Conservation (phyloP, 1,140 invertebrate species). For the Mycetomoellerius zeteki region DNA sequence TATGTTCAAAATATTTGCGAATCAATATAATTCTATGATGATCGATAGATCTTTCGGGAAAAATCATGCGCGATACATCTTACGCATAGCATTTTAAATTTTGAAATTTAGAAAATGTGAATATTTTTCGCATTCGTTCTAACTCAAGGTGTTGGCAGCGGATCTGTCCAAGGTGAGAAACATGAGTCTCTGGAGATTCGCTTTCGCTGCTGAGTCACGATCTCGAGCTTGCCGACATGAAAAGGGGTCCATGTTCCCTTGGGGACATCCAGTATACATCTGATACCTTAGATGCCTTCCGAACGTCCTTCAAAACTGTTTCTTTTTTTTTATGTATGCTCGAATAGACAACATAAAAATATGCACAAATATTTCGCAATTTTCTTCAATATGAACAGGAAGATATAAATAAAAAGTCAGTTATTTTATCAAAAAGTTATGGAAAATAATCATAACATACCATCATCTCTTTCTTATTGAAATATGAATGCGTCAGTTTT, state of each 20-base stretch:
- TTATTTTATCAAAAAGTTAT: not conserved
- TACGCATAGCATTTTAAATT: slow-evolving; percentile 17
- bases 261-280: slow-evolving; percentile 69
- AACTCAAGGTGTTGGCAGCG: slow-evolving; percentile 74
- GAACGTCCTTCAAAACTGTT: slow-evolving; percentile 52
- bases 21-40: not conserved
- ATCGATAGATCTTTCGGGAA: slow-evolving; percentile 45
- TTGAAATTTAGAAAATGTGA: slow-evolving; percentile 48
- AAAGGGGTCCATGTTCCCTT: slow-evolving; percentile 72
- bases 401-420: not conserved
- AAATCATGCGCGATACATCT: slow-evolving; percentile 27
- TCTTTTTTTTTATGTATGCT: slow-evolving; percentile 6
- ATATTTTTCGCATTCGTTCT: slow-evolving; percentile 69
- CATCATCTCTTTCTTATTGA: not conserved
- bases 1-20: slow-evolving; percentile 69
- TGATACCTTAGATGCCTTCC: slow-evolving; percentile 59
- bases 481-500: not conserved
- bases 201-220: slow-evolving; percentile 83
- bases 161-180: slow-evolving; percentile 74
- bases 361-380: not conserved
- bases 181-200: slow-evolving; percentile 80
- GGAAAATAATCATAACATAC: not conserved
- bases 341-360: slow-evolving; percentile 30
- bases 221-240: slow-evolving; percentile 77
- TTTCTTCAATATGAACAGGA: not conserved